Percentiles rank a stretch among this genome's conserved stretches.
phyloP scores from a whole-genome alignment of 2,888 invertebrate genomes.

The Phaonia tiefii region DNA sequence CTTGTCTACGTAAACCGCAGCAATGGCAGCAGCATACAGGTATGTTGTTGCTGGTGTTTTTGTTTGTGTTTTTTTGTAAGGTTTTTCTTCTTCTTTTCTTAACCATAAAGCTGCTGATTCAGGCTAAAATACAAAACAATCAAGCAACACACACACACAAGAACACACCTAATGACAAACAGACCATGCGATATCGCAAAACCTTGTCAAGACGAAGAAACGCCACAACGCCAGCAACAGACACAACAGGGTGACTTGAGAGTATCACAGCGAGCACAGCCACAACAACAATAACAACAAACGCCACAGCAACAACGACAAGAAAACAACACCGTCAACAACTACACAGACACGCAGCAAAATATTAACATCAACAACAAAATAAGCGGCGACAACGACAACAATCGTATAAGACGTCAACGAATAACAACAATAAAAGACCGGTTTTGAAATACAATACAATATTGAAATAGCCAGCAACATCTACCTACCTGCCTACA shows the following conservation, averaged over 20 bases:
- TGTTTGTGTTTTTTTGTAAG: not conserved
- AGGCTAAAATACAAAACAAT: not conserved
- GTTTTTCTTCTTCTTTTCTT: not conserved
- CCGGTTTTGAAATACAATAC: slow-evolving; percentile 49
- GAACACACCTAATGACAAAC: not conserved
- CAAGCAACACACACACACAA: not conserved
- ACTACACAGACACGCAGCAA: not conserved
- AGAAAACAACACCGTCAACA: slow-evolving; percentile 22
- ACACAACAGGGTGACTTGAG: too few relatives aligned
- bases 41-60: not conserved
- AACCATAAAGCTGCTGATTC: not conserved
- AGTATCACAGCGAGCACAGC: not conserved
- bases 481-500: not conserved
- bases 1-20: not conserved
- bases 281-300: not conserved
- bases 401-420: not conserved
- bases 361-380: slow-evolving; percentile 3
- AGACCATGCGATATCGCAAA: slow-evolving; percentile 12
- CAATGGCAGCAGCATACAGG: slow-evolving; percentile 8
- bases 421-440: slow-evolving; percentile 52
- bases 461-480: not conserved
- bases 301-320: not conserved
- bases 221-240: not conserved
- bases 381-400: slow-evolving; percentile 27
- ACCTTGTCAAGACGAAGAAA: slow-evolving; percentile 12